Base-by-base conservation (phyloP, 2,113 vertebrate genomes). In the Dendrocopos noguchii region DNA sequence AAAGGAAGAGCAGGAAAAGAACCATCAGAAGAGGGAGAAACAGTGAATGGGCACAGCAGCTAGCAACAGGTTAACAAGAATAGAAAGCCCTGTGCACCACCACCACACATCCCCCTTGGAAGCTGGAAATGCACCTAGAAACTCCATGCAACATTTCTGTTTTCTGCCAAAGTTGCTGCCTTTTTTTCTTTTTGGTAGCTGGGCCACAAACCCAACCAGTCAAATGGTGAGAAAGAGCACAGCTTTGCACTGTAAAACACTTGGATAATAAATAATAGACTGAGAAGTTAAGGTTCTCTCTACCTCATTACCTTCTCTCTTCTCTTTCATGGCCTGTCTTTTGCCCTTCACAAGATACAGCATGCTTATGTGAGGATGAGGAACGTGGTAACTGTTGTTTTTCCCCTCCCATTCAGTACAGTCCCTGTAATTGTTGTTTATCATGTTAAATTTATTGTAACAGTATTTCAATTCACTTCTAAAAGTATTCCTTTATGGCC, bases 381-480 rank as follows among this genome's bases (percentile, higher is more conserved):
- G 21, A 88, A 70, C 13, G 2, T 0, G 3, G 10, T 15, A 20
- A 18, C 46, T 20, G 12, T 2, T 3, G 44, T 44, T 33, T 33
- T 87, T 52, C 34, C 52, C 36, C 87, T 84, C 78, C 20, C 44
- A 52, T 18, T 80, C 39, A 9, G 7, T 6, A 72, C 2, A 63
- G 20, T 44, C 65, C 36, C 57, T 68, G 42, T 29, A 57, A 44
- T 17, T 21, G 13, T 3, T 36, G 27, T 29, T 56, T 56, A 28
- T 53, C 0, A 1, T 2, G 2, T 52, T 50, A 6, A 5, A 13
- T 28, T 86, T 77, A 74, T 65, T 55, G 2, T 52, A 78, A 67
- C 7, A 53, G 22, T 10, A 61, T 84, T 80, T 77, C 44, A 53
- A 31, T 25, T 84, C 31, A 86, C 39, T 61, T 64, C 59, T 63